A percentile compares a stretch with the other conserved stretches of the same genome.
phyloP scores from a whole-genome alignment of 2,797 vertebrate species.

The Phyllotis vaccarum region DNA sequence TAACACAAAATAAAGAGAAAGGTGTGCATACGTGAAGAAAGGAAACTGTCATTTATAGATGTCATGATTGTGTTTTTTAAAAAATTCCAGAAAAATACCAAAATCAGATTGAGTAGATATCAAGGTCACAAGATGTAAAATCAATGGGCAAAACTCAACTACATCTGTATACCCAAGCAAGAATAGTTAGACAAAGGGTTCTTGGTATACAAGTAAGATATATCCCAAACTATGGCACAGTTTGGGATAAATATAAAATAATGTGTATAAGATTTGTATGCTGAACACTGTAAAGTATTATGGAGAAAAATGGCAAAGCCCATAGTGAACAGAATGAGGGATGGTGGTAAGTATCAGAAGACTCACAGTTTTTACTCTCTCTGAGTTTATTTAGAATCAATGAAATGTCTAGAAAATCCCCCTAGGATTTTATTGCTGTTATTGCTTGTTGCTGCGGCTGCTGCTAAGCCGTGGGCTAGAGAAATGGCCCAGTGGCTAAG shows the following conservation, averaged over 20 bases:
- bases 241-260: neutral
- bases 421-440: neutral
- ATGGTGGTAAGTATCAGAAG: neutral
- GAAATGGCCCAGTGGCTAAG: neutral
- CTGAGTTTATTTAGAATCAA: neutral
- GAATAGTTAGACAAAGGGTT: constrained; percentile 7
- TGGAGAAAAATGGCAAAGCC: neutral
- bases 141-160: neutral
- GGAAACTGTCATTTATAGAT: constrained; percentile 12
- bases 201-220: neutral
- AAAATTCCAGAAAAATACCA: neutral
- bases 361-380: neutral
- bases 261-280: neutral
- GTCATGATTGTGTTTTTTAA: neutral
- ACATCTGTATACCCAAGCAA: constrained; percentile 9
- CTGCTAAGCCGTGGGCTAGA: neutral
- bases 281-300: constrained; percentile 11
- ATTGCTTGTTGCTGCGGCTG: neutral
- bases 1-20: neutral
- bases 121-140: neutral
- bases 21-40: neutral
- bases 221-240: neutral
- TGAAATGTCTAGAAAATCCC: neutral
- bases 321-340: neutral
- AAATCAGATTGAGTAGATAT: neutral